Conservation (phyloP, 2,888 invertebrate species). For the Cantharis flavilabris region DNA sequence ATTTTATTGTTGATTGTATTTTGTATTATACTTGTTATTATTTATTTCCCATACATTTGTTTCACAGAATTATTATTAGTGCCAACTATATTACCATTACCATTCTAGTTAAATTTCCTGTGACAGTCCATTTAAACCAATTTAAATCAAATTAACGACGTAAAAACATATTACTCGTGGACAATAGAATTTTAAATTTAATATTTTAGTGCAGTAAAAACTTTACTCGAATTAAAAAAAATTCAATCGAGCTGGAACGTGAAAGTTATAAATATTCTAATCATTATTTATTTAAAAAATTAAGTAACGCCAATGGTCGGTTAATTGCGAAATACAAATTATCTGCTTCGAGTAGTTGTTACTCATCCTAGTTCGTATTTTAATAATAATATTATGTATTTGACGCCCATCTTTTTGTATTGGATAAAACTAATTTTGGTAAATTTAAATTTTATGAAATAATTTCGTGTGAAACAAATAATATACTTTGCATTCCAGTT, state of each 20-base stretch:
- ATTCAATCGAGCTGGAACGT: not conserved
- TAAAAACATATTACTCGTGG: not conserved
- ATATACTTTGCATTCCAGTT: not conserved
- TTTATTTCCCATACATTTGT: not conserved
- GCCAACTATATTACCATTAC: not conserved
- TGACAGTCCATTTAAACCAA: conserved; percentile 4
- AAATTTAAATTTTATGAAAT: not conserved
- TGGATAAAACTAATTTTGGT: not conserved
- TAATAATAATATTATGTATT: not conserved
- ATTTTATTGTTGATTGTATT: not conserved
- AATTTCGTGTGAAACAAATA: not conserved
- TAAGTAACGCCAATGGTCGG: not conserved
- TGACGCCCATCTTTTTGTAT: not conserved
- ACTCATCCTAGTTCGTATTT: not conserved
- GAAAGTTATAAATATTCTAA: not conserved
- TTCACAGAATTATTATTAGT: not conserved
- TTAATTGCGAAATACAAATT: not conserved
- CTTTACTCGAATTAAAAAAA: not conserved
- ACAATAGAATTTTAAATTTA: not conserved
- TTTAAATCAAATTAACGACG: conserved; percentile 2
- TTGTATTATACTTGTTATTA: not conserved
- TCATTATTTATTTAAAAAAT: not conserved
- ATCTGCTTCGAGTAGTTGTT: not conserved
- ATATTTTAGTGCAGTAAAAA: not conserved
- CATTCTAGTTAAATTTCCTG: conserved; percentile 1